Evolutionary conservation across 1,140 invertebrate species (phyloP).

Genomic region (Telenomus remus): DNA sequence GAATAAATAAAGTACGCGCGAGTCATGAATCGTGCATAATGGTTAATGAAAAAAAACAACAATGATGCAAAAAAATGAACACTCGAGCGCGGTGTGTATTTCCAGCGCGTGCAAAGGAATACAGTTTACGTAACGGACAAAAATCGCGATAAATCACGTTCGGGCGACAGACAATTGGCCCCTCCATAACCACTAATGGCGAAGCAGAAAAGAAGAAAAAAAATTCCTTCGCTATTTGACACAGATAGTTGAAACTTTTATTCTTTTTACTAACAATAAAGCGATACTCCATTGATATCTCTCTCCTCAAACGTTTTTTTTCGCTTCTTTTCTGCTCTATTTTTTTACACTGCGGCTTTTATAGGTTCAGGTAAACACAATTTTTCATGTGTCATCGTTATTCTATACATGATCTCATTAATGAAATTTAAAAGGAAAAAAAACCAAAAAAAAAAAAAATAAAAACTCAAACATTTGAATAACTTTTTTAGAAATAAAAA

Average conservation of each 20-base stretch:
- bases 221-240: neutral
- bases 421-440: too few species aligned
- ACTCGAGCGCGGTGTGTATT: constrained; percentile 7
- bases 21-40: constrained; percentile 30
- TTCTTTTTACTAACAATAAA: too few species aligned
- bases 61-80: constrained; percentile 5
- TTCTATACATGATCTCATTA: constrained; percentile 4
- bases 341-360: neutral
- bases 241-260: neutral
- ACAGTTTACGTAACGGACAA: constrained; percentile 29
- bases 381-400: neutral
- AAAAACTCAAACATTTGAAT: too few species aligned
- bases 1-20: constrained; percentile 11
- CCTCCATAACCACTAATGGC: neutral
- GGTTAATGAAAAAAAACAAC: constrained; percentile 14
- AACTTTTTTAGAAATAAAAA: too few species aligned
- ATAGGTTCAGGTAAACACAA: neutral
- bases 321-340: too few species aligned
- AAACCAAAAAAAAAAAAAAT: too few species aligned
- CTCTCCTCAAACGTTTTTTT: too few species aligned
- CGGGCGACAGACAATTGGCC: constrained; percentile 14
- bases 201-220: neutral
- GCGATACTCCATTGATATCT: too few species aligned
- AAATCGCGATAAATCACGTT: constrained; percentile 29
- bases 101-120: constrained; percentile 15